Evolutionary conservation across 2,113 vertebrate genomes (phyloP).

Genomic region (Pseudolaguvia tuberculata): DNA sequence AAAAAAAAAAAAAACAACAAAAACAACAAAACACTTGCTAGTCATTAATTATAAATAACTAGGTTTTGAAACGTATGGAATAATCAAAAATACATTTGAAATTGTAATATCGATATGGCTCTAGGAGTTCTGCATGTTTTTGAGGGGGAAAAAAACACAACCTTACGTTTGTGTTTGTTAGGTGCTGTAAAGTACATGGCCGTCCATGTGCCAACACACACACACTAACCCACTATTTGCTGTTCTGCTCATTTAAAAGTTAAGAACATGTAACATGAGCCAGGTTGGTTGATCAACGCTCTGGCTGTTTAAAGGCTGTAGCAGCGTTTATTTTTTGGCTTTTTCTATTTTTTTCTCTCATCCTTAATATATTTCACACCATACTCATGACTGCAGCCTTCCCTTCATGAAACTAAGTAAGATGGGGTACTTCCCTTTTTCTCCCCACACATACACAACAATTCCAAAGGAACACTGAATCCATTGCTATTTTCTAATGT

Average conservation of each 20-base stretch:
- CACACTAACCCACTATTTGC: background rate
- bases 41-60: constrained; percentile 50
- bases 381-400: constrained; percentile 8
- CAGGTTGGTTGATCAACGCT: constrained; percentile 59
- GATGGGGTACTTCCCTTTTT: constrained; percentile 2
- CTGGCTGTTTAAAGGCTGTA: constrained; percentile 62
- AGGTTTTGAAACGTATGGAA: constrained; percentile 46
- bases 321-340: constrained; percentile 67
- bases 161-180: background rate
- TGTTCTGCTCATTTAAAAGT: constrained; percentile 33
- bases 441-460: constrained; percentile 45
- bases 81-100: constrained; percentile 45
- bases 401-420: constrained; percentile 35
- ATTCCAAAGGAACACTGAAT: constrained; percentile 56
- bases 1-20: constrained; percentile 25
- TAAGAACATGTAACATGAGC: constrained; percentile 62
- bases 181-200: constrained; percentile 5
- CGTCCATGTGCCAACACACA: background rate
- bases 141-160: background rate
- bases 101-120: constrained; percentile 37
- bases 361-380: background rate
- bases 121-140: constrained; percentile 2
- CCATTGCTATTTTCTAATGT: constrained; percentile 37
- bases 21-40: constrained; percentile 31
- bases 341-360: constrained; percentile 48